Base-by-base conservation (phyloP, 2,888 invertebrate species). In the Archaeoteleia sp. region DNA sequence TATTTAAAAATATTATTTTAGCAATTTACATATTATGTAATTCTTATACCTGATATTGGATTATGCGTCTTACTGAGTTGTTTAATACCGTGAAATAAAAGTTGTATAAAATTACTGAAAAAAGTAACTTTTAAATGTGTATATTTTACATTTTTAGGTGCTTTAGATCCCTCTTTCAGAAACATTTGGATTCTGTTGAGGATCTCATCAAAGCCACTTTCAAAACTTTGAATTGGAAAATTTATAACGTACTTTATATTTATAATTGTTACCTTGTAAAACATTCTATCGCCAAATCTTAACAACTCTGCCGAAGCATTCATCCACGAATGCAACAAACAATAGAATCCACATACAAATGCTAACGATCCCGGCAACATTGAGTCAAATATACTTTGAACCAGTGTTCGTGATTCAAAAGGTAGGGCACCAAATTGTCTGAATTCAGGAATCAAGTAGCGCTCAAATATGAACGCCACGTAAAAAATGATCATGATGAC, bases 241-340 rank as follows among this genome's bases (percentile, higher is more conserved):
- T 32, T 32, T 17, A 17, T 2, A 14, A 14, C 7, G 0, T 25
- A 2, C 0, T 42, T 13, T 4, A 20, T 27, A 45, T 15, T 1
- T n/a, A 46, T 14, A 61, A 23, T 5, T 43, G 7, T 53, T 80
- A 89, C 91, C 86, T 90, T 90, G 81, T 95, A 91, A 88, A 95
- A 92, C 88, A 92, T 88, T 81, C 97, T 86, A 87, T 98, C 95
- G 3, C 91, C 93, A 84, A 98, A 98, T 63, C 89, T 89, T 65
- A 97, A 84, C 86, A 97, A 88, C 85, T 98, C 98, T 0, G 96
- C 94, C 78, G 93, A 95, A 12, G 93, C 93, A 85, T 98, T 98
- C 78, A 94, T 88, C 95, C 96, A 97, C 1, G 93, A 91, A 79
- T 98, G 97, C 2, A 98, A 87, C 1, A 98, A 87, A 67, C 93